phyloP scores from a whole-genome alignment of 2,888 invertebrate genomes.

The Himalopsyche japonica region DNA sequence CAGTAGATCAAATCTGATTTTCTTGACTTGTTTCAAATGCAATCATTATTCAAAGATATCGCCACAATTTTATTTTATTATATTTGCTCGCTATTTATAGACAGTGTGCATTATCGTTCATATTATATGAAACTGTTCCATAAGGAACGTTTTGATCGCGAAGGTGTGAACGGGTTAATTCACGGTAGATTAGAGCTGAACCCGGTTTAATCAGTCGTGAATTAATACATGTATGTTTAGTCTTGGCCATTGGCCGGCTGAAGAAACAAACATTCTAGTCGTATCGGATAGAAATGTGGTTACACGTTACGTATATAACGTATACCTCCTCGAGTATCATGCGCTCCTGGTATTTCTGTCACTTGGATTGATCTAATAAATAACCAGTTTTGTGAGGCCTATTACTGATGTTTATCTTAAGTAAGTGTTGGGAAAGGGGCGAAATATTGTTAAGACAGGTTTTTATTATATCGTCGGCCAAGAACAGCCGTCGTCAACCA shows the following conservation, averaged over 20 bases:
- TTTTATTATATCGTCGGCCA: too few species aligned
- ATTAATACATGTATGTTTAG: neutral
- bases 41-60: too few species aligned
- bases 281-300: neutral
- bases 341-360: neutral
- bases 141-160: neutral
- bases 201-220: neutral
- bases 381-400: neutral
- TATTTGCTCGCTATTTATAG: too few species aligned
- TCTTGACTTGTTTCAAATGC: too few species aligned
- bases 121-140: too few species aligned
- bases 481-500: too few species aligned
- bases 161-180: neutral
- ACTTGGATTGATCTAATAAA: neutral
- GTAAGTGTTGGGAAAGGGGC: neutral
- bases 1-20: too few species aligned
- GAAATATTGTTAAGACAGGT: neutral
- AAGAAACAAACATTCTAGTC: neutral
- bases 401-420: neutral
- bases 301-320: neutral
- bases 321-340: neutral
- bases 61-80: too few species aligned
- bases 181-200: neutral
- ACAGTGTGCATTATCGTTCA: too few species aligned
- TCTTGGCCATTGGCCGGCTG: neutral